These are phyloP conservation scores for Aphaenogaster floridana DNA, from an alignment of 1,140 invertebrate species.

Conservation along the genomic window DNA sequence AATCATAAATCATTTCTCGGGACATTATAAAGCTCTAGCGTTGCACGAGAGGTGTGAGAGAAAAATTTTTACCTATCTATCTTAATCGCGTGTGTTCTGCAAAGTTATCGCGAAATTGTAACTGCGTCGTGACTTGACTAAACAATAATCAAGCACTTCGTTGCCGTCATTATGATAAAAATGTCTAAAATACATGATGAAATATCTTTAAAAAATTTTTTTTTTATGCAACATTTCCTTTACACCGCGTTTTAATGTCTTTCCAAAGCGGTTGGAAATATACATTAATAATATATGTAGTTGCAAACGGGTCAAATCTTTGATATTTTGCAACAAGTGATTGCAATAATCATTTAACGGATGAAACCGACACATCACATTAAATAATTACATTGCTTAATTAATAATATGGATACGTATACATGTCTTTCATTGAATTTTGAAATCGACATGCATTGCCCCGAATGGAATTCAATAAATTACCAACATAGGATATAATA, in stretches of 20 bases:
- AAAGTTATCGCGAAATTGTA: conserved; percentile 25
- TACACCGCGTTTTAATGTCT: neutral
- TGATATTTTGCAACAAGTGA: conserved; percentile 20
- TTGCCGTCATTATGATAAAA: neutral
- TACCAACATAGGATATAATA: neutral
- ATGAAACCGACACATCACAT: neutral
- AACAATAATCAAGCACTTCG: conserved; percentile 30
- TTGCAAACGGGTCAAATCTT: neutral
- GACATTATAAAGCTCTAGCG: conserved; percentile 31
- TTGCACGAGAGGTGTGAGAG: neutral
- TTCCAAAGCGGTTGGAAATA: neutral
- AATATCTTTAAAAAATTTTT: neutral
- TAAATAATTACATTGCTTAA: conserved; percentile 33
- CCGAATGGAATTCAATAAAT: conserved; percentile 29
- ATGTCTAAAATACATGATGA: neutral
- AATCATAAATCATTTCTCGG: conserved; percentile 56
- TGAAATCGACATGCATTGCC: neutral
- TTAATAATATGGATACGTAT: neutral
- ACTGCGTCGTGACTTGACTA: neutral
- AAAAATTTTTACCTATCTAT: conserved; percentile 44
- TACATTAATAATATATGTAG: neutral
- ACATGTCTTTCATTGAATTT: conserved; percentile 22
- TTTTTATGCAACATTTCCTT: neutral
- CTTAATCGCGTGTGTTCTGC: conserved; percentile 4
- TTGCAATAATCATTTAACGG: conserved; percentile 5